These are phyloP conservation scores for Valencia hispanica DNA, from an alignment of 2,797 vertebrate species.

Conservation along the genomic window DNA sequence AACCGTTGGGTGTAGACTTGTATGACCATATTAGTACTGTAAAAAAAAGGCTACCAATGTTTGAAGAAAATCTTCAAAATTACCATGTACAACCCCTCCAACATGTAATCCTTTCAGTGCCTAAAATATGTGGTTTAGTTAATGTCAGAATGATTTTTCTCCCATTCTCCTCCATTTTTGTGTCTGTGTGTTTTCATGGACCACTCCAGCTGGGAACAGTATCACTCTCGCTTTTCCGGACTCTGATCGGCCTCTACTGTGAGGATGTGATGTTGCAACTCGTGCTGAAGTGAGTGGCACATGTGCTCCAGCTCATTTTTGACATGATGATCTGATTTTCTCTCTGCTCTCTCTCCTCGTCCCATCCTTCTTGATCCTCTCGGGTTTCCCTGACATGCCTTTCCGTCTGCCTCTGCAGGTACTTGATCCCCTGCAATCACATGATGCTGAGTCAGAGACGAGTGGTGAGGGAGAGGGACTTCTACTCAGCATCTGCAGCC, in stretches of 20 bases:
- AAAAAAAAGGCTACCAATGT: not conserved
- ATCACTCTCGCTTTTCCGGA: slow-evolving; percentile 94
- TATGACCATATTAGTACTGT: not conserved
- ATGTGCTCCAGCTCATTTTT: slow-evolving; percentile 43
- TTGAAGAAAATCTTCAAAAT: not conserved
- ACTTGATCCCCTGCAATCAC: slow-evolving; percentile 97
- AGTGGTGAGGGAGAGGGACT: slow-evolving; percentile 93
- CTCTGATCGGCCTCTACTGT: slow-evolving; percentile 94
- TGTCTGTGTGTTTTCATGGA: slow-evolving; percentile 37
- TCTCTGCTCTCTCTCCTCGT: slow-evolving; percentile 4
- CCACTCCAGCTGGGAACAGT: slow-evolving; percentile 90
- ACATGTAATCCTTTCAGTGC: too few species aligned
- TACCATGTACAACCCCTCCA: not conserved
- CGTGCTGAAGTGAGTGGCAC: slow-evolving; percentile 87
- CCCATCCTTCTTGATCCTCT: slow-evolving; percentile 1
- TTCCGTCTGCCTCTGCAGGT: slow-evolving; percentile 79
- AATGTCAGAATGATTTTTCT: not conserved
- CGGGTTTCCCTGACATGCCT: slow-evolving; percentile 44
- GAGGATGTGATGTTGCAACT: slow-evolving; percentile 99
- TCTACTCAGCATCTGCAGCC: slow-evolving; percentile 92
- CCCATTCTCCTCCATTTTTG: not conserved
- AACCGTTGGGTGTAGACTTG: not conserved
- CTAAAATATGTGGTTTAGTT: not conserved
- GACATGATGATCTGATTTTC: slow-evolving; percentile 42
- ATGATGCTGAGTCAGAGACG: slow-evolving; percentile 96